Conservation (phyloP, 2,113 vertebrate species). For the Hucho hucho region DNA sequence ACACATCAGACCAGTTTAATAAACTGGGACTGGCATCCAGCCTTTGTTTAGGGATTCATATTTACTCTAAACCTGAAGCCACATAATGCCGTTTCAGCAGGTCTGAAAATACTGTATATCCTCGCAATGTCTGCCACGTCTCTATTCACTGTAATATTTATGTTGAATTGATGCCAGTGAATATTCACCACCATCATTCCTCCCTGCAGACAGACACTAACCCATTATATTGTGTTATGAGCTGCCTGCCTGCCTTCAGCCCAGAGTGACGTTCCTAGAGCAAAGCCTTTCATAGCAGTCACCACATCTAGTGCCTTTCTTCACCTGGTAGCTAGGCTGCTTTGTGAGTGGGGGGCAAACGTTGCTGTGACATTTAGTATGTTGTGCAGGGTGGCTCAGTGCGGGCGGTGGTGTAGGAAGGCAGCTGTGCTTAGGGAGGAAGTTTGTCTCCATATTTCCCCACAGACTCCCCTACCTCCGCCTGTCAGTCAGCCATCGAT, state of each 20-base stretch:
- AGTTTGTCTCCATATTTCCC: background rate
- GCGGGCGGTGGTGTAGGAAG: background rate
- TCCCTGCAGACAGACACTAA: constrained; percentile 11
- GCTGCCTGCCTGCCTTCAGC: background rate
- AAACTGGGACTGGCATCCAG: background rate
- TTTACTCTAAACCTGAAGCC: background rate
- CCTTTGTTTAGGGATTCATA: background rate
- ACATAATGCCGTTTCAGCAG: background rate
- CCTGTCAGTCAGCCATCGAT: background rate
- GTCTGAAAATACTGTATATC: background rate
- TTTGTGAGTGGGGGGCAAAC: too few species aligned
- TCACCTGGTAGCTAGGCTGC: too few species aligned
- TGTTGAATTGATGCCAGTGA: constrained; percentile 28
- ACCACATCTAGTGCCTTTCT: too few species aligned
- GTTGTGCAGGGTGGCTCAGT: too few species aligned
- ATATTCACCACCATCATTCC: constrained; percentile 16
- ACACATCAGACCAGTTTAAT: background rate
- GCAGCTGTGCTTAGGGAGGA: background rate
- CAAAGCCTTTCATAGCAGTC: background rate
- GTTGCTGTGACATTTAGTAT: too few species aligned
- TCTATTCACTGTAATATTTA: constrained; percentile 17
- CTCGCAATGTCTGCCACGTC: background rate
- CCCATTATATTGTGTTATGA: background rate
- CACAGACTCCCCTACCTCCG: background rate
- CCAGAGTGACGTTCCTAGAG: background rate